Evolutionary conservation across 1,140 invertebrate genomes (phyloP).

Genomic region (Propsilocerus akamusi): DNA sequence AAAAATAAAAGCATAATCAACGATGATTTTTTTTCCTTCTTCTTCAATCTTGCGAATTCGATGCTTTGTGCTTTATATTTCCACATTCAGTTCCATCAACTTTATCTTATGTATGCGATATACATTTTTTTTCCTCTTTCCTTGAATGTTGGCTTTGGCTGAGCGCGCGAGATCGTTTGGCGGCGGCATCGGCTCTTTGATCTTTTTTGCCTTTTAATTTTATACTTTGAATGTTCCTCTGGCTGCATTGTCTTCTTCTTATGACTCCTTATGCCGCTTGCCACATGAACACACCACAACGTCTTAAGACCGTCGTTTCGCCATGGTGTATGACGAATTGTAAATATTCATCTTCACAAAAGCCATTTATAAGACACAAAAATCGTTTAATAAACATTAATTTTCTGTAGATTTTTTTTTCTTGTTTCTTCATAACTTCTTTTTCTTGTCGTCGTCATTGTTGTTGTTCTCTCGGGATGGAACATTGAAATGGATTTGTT

Average conservation of each 20-base stretch:
- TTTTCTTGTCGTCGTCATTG: no score
- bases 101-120: no score
- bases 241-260: not conserved
- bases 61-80: not conserved
- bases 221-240: not conserved
- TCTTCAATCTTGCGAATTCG: not conserved
- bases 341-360: not conserved
- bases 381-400: not conserved
- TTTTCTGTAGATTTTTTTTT: not conserved
- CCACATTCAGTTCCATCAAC: not conserved
- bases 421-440: no score
- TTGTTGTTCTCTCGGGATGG: no score
- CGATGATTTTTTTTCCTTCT: not conserved
- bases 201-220: constrained; percentile 1
- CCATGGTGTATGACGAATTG: not conserved
- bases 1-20: not conserved
- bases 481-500: no score
- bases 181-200: not conserved
- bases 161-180: not conserved
- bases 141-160: not conserved
- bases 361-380: not conserved
- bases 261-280: not conserved
- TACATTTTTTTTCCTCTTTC: not conserved
- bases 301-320: no score
- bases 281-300: not conserved